Evolutionary conservation across 2,113 vertebrate genomes (phyloP), one percentile per base, ranked within the genome.

Genomic region (Sminthopsis crassicaudata): DNA sequence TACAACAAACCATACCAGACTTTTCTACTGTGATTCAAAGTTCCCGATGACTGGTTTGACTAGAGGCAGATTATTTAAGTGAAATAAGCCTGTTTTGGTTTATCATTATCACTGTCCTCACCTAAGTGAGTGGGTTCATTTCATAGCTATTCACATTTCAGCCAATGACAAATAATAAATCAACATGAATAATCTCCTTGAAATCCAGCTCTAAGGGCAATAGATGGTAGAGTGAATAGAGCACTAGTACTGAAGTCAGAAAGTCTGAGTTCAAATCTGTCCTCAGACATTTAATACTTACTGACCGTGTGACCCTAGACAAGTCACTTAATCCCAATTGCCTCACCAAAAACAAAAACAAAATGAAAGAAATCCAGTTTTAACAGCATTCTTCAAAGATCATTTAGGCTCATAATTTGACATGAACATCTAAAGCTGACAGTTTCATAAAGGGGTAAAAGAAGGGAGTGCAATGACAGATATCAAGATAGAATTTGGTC

Each of bases 31-130:
- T 50, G 76, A n/a, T 89, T 55, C 91, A 95, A 89, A 97, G 91
- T 92, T 91, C 93, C 91, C 93, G n/a, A 92, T 90, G 93, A 96
- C 92, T 0, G 1, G 91, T 88, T 46, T 90, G 0, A 25, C 89
- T 94, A 96, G 92, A 96, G 96, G 91, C 97, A 97, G 92, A 52
- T 97, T 95, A 94, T 96, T 97, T 94, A 96, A 93, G 36, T 89
- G 67, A 93, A 96, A 94, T 90, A 97, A 97, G 93, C 51, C 90
- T 89, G 94, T 96, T 96, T 94, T 94, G 94, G 92, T 96, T 91
- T 67, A 25, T 95, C 90, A 92, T 93, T 94, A 96, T 92, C 46
- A 36, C 93, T 46, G 51, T 92, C 94, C 92, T 96, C 90, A 93
- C n/a, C 48, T 76, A 94, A 90, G n/a, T 94, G 96, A 96, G 94